Base-by-base conservation (phyloP, 2,797 vertebrate species). In the Rhynchonycteris naso region DNA sequence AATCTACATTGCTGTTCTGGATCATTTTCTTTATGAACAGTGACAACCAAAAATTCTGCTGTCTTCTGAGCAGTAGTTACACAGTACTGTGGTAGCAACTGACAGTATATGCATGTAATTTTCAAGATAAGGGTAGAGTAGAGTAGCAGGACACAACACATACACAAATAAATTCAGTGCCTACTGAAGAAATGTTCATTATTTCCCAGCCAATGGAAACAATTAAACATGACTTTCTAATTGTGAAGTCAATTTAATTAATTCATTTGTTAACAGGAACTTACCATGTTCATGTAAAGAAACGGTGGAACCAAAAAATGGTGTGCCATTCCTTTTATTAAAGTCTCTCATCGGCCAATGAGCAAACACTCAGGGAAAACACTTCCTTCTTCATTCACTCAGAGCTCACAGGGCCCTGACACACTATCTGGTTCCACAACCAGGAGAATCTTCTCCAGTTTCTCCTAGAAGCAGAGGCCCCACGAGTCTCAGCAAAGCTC, bases 161-260 rank as follows among this genome's bases (percentile, higher is more conserved):
- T 69, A 19, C 4, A 74, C 19, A 59, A n/a, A 93, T 80, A 43
- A 80, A 96, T 28, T 43, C 9, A 83, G 69, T 86, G 21, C 2
- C 19, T 68, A n/a, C 21, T 75, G 12, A 72, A 72, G 26, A 92
- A 89, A 96, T 59, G 21, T 22, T 94, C 91, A 74, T 76, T 68
- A 74, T 82, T 81, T 35, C 10, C 43, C 4, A 92, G 21, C 10
- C 14, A 52, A 16, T 71, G 24, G 61, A 71, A 85, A 38, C 28
- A 66, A 33, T 35, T 52, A 92, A 85, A 69, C 0, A 52, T 43
- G 13, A 15, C 21, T 68, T 69, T 75, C n/a, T 74, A 12, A 63
- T 83, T 83, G 56, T 7, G 79, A 74, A 14, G 74, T 43, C 7
- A 89, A 74, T 54, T 87, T 58, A 78, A 72, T 78, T 19, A 47